Evolutionary conservation across 2,888 invertebrate species (phyloP), one percentile per base, ranked within the genome.

Genomic region (Papilio elwesi): DNA sequence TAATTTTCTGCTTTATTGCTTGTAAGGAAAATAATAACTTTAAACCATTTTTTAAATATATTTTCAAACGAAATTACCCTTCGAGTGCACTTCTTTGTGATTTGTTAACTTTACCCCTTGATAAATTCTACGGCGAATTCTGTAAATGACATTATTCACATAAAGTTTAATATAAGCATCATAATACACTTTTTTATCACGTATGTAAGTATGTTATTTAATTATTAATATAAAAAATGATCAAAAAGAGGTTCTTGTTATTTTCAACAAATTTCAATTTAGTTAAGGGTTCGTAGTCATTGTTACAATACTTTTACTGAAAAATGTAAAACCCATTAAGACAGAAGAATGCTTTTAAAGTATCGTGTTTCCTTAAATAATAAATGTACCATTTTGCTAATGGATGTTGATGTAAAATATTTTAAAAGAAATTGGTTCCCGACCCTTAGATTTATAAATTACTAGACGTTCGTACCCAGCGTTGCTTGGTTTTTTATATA

Each of bases 321-420:
- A n/a, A 59, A 59, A 59, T 59, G 59, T 59, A 59, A 59, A 38
- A 59, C 38, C 59, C 38, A n/a, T 59, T 59, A 59, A 59, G 57
- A 59, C 38, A 38, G 59, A 59, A 38, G 36, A 59, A 59, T 59
- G 59, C 59, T 59, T 59, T 59, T 59, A 59, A 59, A 38, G 59
- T 59, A 59, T 59, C 59, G 11, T 38, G 59, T 59, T 59, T 59
- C 59, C 59, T 59, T 59, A 59, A 43, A 43, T 9, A 7, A 38
- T 38, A 57, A 57, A 38, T 9, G 38, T 59, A 59, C 59, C 59
- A 26, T 59, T 59, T n/a, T 59, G 38, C 9, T 59, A 38, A 59
- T 59, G 59, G 59, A 59, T 59, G 13, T 38, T 8, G 36, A 36
- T 59, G n/a, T 38, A 59, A 59, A 57, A 38, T 26, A 11, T 6